Conservation (phyloP, 1,140 invertebrate genomes). For the Phthorimaea operculella region DNA sequence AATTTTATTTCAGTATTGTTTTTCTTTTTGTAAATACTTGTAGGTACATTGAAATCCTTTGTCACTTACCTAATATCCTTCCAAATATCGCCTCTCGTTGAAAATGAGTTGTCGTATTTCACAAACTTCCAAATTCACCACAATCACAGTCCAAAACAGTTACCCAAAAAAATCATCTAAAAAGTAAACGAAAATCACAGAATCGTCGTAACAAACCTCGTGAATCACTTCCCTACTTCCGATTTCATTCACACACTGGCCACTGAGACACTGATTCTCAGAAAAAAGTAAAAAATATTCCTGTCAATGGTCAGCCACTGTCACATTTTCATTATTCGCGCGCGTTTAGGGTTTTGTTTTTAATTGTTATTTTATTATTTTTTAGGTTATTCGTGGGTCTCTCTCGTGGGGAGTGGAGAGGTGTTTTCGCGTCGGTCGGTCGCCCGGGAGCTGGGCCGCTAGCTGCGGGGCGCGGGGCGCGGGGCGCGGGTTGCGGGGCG, state of each 20-base stretch:
- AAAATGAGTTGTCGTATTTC: too few relatives aligned
- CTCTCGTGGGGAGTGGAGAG: constrained; percentile 1
- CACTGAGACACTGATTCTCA: constrained; percentile 20
- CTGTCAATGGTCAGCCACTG: not conserved
- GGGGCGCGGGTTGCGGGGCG: too few relatives aligned
- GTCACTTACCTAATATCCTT: too few relatives aligned
- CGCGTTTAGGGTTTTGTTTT: constrained; percentile 15
- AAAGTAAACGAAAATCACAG: not conserved
- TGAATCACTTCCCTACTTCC: constrained; percentile 1
- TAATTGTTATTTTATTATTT: constrained; percentile 18
- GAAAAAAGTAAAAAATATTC: constrained; percentile 25
- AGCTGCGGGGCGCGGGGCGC: too few relatives aligned
- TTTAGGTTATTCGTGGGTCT: constrained; percentile 22
- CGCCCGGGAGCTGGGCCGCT: constrained; percentile 31
- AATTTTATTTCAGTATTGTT: too few relatives aligned
- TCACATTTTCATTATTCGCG: constrained; percentile 4
- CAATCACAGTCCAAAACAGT: constrained; percentile 12
- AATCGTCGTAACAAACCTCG: not conserved
- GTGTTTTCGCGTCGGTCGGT: constrained; percentile 18
- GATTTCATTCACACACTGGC: constrained; percentile 22
- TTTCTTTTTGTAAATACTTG: too few relatives aligned
- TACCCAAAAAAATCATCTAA: constrained; percentile 8
- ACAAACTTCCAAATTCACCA: not conserved
- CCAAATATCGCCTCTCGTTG: too few relatives aligned
- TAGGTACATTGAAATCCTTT: too few relatives aligned